phyloP scores from a whole-genome alignment of 2,797 vertebrate genomes.

The Chrysocyon brachyurus region DNA sequence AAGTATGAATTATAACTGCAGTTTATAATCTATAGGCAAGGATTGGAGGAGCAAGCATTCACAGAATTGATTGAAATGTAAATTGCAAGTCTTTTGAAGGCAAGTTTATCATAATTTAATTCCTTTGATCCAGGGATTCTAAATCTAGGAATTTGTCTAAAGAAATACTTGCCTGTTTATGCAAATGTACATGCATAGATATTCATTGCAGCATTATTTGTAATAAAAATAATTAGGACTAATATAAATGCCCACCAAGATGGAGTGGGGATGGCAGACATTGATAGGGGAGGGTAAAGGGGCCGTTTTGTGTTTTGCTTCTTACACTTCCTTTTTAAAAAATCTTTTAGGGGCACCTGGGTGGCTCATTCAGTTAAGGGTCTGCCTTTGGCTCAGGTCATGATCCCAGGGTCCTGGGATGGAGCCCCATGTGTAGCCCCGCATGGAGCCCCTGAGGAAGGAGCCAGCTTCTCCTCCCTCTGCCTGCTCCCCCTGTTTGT shows the following conservation, averaged over 20 bases:
- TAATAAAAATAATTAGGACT: background rate
- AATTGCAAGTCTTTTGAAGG: background rate
- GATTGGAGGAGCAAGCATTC: background rate
- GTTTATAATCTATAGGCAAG: background rate
- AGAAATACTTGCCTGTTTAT: background rate
- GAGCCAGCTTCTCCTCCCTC: too few species aligned
- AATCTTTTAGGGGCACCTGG: background rate
- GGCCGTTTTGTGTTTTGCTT: background rate
- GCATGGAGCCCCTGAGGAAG: too few species aligned
- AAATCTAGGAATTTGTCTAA: background rate
- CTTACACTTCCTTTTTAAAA: background rate
- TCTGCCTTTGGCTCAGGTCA: too few species aligned
- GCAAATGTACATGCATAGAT: background rate
- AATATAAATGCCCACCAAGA: background rate
- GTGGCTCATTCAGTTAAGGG: too few species aligned
- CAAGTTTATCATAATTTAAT: slow-evolving; percentile 14
- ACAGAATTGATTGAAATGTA: background rate
- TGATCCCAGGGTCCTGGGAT: too few species aligned
- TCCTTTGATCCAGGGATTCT: background rate
- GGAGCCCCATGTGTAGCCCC: too few species aligned
- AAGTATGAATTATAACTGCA: background rate
- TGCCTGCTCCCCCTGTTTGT: too few species aligned
- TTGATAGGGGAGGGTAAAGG: background rate
- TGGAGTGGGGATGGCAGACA: background rate
- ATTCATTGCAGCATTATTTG: background rate